Evolutionary conservation across 1,140 invertebrate genomes (phyloP).

Genomic region (Trinorchestia longiramus): DNA sequence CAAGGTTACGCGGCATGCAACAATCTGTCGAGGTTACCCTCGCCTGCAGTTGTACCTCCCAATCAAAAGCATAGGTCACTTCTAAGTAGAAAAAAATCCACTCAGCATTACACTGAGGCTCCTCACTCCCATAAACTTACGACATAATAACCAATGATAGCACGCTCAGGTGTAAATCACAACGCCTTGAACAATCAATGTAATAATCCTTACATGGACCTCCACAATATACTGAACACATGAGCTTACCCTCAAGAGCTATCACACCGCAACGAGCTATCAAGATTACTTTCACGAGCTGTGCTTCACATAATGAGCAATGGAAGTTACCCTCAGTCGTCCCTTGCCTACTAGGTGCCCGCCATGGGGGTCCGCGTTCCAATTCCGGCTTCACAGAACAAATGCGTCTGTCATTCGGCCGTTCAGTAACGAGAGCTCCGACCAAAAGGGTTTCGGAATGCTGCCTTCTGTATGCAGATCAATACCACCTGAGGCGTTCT

Average conservation of each 20-base stretch:
- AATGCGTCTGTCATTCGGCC: neutral
- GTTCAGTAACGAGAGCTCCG: neutral
- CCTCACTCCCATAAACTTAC: too few relatives aligned
- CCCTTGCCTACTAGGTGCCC: neutral
- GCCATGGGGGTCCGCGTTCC: neutral
- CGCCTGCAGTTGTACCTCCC: neutral
- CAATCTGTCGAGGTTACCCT: neutral
- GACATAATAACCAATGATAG: neutral
- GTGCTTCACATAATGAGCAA: neutral
- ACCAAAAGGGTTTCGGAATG: neutral
- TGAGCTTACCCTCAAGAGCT: neutral
- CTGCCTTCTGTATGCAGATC: neutral
- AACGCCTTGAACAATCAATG: neutral
- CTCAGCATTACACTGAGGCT: neutral
- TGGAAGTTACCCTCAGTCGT: neutral
- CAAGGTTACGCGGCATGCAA: neutral
- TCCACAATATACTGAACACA: neutral
- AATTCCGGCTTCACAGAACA: neutral
- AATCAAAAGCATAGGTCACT: neutral
- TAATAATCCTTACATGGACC: neutral
- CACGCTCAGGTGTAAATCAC: neutral
- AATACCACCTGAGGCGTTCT: neutral
- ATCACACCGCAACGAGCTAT: neutral
- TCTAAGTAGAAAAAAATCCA: neutral
- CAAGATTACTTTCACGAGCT: neutral